These are phyloP conservation scores for Semnopithecus entellus DNA, from an alignment of 2,113 vertebrate genomes.

Conservation along the genomic window DNA sequence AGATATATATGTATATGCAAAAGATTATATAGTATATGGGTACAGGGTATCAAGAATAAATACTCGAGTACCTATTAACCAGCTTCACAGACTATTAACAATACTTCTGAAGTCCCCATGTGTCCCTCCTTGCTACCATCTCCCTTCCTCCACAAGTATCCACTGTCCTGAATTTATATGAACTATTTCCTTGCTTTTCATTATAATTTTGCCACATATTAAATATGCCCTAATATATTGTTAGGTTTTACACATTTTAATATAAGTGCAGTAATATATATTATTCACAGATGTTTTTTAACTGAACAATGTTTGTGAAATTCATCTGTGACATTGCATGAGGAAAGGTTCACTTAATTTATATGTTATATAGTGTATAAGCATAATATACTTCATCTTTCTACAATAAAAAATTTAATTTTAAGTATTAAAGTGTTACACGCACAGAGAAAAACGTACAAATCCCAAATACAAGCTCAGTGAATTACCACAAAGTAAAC, in stretches of 20 bases:
- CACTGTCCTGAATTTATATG: not conserved
- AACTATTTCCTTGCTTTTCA: constrained; percentile 33
- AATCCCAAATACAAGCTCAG: not conserved
- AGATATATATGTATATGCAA: not conserved
- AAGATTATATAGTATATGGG: not conserved
- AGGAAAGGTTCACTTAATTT: not conserved
- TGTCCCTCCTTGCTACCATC: not conserved
- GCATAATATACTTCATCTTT: not conserved
- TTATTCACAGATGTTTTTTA: constrained; percentile 33
- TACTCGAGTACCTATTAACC: not conserved
- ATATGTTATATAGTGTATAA: not conserved
- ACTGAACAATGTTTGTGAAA: constrained; percentile 30
- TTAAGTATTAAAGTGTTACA: not conserved
- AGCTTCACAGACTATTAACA: not conserved
- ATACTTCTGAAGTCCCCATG: not conserved
- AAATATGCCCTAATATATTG: not conserved
- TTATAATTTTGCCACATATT: constrained; percentile 14
- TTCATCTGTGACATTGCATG: not conserved
- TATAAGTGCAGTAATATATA: not conserved
- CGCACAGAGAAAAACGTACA: not conserved
- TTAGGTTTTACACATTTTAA: constrained; percentile 1
- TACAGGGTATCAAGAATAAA: not conserved
- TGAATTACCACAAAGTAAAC: not conserved
- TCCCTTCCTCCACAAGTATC: not conserved
- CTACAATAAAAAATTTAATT: not conserved